Evolutionary conservation across 2,113 vertebrate genomes (phyloP).

Genomic region (Neomonachus schauinslandi): DNA sequence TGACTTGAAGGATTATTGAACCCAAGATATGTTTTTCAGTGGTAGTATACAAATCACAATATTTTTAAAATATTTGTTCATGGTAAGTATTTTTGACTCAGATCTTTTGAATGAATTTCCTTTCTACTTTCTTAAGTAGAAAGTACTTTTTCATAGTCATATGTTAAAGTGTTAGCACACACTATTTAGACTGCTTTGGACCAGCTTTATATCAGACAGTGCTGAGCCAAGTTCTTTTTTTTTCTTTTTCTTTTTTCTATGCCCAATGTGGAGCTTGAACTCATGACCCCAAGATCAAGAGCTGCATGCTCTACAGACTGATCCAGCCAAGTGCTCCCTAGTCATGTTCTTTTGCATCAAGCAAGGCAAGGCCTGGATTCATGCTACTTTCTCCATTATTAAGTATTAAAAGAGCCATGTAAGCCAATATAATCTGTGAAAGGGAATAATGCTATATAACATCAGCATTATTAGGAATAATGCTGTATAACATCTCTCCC

Average conservation of each 20-base stretch:
- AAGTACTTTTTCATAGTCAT: neutral
- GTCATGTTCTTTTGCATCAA: neutral
- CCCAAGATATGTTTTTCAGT: neutral
- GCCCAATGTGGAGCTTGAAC: neutral
- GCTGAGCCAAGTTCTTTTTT: neutral
- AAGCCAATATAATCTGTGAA: neutral
- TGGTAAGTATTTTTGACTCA: slow-evolving; percentile 37
- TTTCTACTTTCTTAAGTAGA: slow-evolving; percentile 33
- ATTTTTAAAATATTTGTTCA: slow-evolving; percentile 34
- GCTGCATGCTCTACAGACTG: neutral
- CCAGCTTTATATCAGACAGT: neutral
- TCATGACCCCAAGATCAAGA: neutral
- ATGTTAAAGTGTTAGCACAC: neutral
- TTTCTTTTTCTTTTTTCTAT: neutral
- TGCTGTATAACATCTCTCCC: neutral
- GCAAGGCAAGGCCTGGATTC: neutral
- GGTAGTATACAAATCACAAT: slow-evolving; percentile 12
- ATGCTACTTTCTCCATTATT: neutral
- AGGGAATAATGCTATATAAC: neutral
- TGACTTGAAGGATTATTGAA: slow-evolving; percentile 19
- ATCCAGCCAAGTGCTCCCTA: neutral
- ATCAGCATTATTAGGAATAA: neutral
- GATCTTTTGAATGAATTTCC: neutral
- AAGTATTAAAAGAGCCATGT: neutral
- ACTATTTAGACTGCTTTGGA: neutral